Evolutionary conservation across 2,888 invertebrate species (phyloP).

Genomic region (Drosophila cognata): DNA sequence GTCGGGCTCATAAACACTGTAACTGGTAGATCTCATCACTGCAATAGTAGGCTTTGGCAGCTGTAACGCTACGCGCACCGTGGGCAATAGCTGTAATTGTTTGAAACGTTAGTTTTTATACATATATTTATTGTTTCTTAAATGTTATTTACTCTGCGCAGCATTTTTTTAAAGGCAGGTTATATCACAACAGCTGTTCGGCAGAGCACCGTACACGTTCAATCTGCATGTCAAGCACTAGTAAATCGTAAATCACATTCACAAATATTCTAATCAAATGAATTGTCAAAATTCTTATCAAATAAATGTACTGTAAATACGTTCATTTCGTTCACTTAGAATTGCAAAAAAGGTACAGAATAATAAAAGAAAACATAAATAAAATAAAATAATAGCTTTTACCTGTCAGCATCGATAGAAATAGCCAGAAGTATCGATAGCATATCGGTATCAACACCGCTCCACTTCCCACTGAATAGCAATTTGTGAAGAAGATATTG

Average conservation of each 20-base stretch:
- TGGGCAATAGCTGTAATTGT: slow-evolving; percentile 55
- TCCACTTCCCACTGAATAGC: slow-evolving; percentile 22
- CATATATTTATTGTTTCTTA: background rate
- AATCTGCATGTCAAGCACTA: slow-evolving; percentile 11
- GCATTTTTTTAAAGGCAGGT: slow-evolving; percentile 60
- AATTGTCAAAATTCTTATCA: background rate
- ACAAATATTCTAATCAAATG: background rate
- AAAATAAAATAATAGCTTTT: background rate
- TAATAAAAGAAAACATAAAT: background rate
- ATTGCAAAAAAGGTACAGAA: background rate
- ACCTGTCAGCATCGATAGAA: background rate
- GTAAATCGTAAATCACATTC: background rate
- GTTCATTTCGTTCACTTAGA: background rate
- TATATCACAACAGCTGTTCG: slow-evolving; percentile 71
- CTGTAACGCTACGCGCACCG: slow-evolving; percentile 35
- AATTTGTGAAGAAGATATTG: slow-evolving; percentile 38
- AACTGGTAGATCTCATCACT: slow-evolving; percentile 31
- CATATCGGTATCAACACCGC: slow-evolving; percentile 11
- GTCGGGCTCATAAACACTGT: slow-evolving; percentile 88
- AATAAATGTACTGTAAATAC: no score
- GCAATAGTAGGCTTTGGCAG: slow-evolving; percentile 20
- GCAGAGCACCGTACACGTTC: slow-evolving; percentile 18
- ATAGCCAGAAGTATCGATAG: background rate
- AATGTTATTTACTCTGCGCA: slow-evolving; percentile 63
- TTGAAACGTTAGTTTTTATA: slow-evolving; percentile 14